Base-by-base conservation (phyloP, 1,140 invertebrate genomes). In the Contarinia nasturtii region DNA sequence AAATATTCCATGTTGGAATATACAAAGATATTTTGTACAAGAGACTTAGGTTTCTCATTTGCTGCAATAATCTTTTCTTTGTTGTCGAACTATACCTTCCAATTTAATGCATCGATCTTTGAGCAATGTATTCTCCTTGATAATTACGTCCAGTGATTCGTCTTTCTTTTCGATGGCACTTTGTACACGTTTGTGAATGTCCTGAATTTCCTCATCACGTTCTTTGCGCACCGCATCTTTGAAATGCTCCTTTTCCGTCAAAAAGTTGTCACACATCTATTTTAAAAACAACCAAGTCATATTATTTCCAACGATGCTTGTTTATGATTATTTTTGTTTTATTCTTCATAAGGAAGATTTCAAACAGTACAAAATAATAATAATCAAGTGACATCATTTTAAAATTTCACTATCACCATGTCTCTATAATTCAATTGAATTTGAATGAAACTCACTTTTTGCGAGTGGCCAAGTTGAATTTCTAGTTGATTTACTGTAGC, bases 141-240 rank as follows among this genome's bases (percentile, higher is more conserved):
- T 75, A 2, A 86, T 60, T 50, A 80, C 72, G 49, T 75, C 72
- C 27, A 86, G 72, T 10, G 76, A 72, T 19, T 82, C 73, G 57
- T 86, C 80, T 64, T 86, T 86, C 41, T 79, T 74, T 1, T 76
- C 73, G 7, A 88, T 72, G 1, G 82, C 76, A 47, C 85, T 70
- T 63, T 84, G 85, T 37, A 88, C 79, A 54, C 82, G 53, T 20
- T 56, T 56, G 53, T 66, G 67, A 10, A 70, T 57, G 50, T 67
- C 57, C 44, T 70, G 64, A 53, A 72, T 58, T 52, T 72, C 61
- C 49, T 61, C 59, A 48, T 67, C 67, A 27, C 65, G 60, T 2
- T 60, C 59, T 33, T 67, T 57, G 20, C 66, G 58, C 1, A 68
- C 61, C 38, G 68, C 61, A 43, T 67, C 68, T 40, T 67, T 69